Evolutionary conservation across 2,113 vertebrate species (phyloP).

Genomic region (Nesoenas mayeri): DNA sequence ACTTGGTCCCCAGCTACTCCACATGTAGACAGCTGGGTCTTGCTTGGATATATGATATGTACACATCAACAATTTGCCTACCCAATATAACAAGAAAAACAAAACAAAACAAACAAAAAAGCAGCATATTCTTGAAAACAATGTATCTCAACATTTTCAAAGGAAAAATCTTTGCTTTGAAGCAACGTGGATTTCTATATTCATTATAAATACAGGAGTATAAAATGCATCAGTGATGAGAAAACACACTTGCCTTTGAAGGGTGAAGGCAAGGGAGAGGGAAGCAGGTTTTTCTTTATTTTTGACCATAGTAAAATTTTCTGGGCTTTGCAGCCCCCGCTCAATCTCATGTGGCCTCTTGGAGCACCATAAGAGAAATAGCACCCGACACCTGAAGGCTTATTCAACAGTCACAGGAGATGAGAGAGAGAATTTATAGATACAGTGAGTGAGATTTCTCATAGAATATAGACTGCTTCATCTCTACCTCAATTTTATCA

Average conservation of each 20-base stretch:
- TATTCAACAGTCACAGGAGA: conserved; percentile 31
- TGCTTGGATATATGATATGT: not conserved
- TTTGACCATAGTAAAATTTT: conserved; percentile 9
- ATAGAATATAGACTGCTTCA: conserved; percentile 11
- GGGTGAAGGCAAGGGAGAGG: not conserved
- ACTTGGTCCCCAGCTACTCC: not conserved
- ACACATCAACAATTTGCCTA: not conserved
- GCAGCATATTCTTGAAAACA: not conserved
- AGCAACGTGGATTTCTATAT: not conserved
- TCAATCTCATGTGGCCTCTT: conserved; percentile 20
- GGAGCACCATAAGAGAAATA: conserved; percentile 50
- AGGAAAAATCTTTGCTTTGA: conserved; percentile 32
- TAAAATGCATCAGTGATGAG: conserved; percentile 1
- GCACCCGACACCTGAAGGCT: not conserved
- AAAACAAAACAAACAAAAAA: too few relatives aligned
- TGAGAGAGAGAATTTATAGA: conserved; percentile 40
- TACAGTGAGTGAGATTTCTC: not conserved
- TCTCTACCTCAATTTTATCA: conserved; percentile 31
- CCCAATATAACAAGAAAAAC: not conserved
- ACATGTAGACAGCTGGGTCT: not conserved
- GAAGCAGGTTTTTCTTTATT: not conserved
- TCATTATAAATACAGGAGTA: not conserved
- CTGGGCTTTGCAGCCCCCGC: not conserved
- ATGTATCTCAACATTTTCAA: not conserved
- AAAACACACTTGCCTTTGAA: conserved; percentile 31